Evolutionary conservation across 2,797 vertebrate genomes (phyloP), one percentile per base, ranked within the genome.

Genomic region (Scarus forsteni): DNA sequence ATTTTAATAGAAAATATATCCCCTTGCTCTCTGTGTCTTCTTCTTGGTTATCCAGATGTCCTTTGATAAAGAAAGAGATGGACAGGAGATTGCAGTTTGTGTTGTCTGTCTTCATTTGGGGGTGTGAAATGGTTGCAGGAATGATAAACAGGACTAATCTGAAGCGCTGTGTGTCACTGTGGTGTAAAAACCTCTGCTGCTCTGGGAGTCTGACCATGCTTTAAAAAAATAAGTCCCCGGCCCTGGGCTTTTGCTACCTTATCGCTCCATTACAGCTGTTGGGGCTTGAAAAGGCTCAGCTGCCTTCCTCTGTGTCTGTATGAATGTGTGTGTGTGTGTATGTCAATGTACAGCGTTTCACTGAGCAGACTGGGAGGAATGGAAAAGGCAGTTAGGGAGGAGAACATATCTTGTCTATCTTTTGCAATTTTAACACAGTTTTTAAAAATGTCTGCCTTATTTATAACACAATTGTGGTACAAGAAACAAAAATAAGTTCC

Each of bases 181-280:
- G 59, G 39, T 51, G 60, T 18, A 49, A 72, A 80, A 83, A 64
- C 72, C 65, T 67, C 62, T 54, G 67, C 65, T 12, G n/a, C 70
- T 45, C 72, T 70, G 61, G 77, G 77, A 88, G 67, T 80, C 75
- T 73, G 78, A 81, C 78, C 70, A 14, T 77, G 52, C 59, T 75
- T 65, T 76, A 86, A 76, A 86, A 84, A 79, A 57, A 81, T 85
- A 76, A 51, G 34, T 12, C 42, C 77, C 60, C 45, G 6, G 73
- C 62, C 40, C 75, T 78, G 74, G 67, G 62, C 84, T 86, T 84
- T 58, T 73, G 58, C 73, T 82, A 68, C 84, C 88, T 93, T 92
- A 92, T 93, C 92, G 89, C 79, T 77, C 66, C 50, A 68, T 58
- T 85, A 81, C 90, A 92, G 91, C 87, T 89, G 92, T 46, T 81